Evolutionary conservation across 30 jellyfish, hydroid and myxozoan genomes (phyloP).

Genomic region (Aurelia coerulea): DNA sequence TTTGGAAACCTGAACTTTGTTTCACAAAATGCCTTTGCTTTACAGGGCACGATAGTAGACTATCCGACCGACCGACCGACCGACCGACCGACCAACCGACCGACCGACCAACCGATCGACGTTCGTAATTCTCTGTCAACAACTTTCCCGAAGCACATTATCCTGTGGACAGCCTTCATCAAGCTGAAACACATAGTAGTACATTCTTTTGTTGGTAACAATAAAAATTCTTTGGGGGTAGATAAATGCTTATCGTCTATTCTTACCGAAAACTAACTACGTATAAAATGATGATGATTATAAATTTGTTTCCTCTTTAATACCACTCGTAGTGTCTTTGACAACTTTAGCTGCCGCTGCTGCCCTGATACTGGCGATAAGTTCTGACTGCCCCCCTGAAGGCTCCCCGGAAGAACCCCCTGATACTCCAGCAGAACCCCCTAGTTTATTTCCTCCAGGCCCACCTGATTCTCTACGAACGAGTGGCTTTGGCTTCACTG

Average conservation of each 20-base stretch:
- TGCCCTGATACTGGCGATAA: constrained; percentile 84
- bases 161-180: too few relatives aligned
- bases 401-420: too few relatives aligned
- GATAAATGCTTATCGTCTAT: constrained; percentile 15
- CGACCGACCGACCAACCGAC: too few relatives aligned
- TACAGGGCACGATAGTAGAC: too few relatives aligned
- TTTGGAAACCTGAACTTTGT: too few relatives aligned
- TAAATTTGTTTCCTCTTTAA: constrained; percentile 63
- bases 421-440: background rate
- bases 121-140: too few relatives aligned
- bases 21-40: too few relatives aligned
- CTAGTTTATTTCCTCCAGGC: constrained; percentile 4
- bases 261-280: constrained; percentile 1
- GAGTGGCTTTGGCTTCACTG: constrained; percentile 81
- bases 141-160: too few relatives aligned
- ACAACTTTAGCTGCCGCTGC: constrained; percentile 91
- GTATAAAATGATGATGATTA: constrained; percentile 10
- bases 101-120: too few relatives aligned
- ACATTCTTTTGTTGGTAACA: constrained; percentile 27
- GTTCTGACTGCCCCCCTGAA: constrained; percentile 68
- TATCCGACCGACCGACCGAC: too few relatives aligned
- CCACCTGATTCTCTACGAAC: constrained; percentile 36
- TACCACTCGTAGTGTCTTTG: constrained; percentile 31
- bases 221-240: background rate
- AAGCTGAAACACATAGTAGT: background rate